Percentiles rank a stretch among this genome's conserved stretches.
These are phyloP conservation scores for Seriola quinqueradiata DNA, from an alignment of 2,113 vertebrate genomes.

Conservation along the genomic window DNA sequence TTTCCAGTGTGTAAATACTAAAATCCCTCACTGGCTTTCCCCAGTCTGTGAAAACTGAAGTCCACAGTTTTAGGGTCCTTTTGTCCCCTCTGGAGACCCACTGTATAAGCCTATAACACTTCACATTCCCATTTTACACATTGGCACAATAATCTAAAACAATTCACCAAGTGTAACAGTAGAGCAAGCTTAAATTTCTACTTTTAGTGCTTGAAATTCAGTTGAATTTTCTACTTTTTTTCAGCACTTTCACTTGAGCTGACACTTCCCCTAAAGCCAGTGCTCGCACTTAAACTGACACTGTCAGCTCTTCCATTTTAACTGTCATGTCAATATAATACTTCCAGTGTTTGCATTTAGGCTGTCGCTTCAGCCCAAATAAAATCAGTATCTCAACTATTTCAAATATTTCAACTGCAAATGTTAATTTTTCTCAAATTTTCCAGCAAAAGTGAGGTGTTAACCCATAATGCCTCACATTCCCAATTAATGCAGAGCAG, in stretches of 20 bases:
- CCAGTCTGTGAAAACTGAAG: not conserved
- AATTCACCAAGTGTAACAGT: conserved; percentile 1
- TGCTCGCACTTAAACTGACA: too few species aligned
- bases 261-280: too few species aligned
- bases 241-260: too few species aligned
- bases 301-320: not conserved
- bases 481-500: too few species aligned
- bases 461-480: too few species aligned
- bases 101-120: not conserved
- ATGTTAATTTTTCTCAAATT: too few species aligned
- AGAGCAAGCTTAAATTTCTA: not conserved
- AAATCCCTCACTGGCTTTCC: not conserved
- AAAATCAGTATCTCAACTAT: too few species aligned
- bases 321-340: not conserved
- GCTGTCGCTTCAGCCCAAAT: too few species aligned
- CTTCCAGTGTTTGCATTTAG: not conserved
- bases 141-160: not conserved
- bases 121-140: not conserved
- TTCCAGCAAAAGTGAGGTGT: not conserved
- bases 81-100: not conserved
- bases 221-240: too few species aligned
- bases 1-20: not conserved
- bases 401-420: not conserved
- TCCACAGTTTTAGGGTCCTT: not conserved
- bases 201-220: not conserved